phyloP scores from a whole-genome alignment of 2,888 invertebrate genomes.

The Spilarctia lutea region DNA sequence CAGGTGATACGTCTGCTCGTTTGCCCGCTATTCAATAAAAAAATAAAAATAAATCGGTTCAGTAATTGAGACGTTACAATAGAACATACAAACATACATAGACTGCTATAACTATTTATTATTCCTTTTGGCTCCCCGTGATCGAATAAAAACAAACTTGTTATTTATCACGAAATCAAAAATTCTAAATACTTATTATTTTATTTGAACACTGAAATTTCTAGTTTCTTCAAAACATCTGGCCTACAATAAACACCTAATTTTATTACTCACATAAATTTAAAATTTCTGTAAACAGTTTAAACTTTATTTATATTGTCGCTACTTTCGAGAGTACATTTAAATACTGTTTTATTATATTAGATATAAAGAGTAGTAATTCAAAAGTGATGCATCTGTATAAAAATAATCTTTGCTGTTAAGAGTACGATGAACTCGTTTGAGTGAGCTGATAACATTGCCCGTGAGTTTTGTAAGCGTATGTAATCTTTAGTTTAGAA shows the following conservation, averaged over 20 bases:
- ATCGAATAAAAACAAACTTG: too few species aligned
- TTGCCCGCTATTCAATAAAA: too few species aligned
- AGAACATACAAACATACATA: too few species aligned
- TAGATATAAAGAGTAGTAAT: conserved; percentile 19
- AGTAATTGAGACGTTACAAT: too few species aligned
- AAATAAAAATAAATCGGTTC: too few species aligned
- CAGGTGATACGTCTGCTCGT: too few species aligned
- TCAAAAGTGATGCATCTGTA: conserved; percentile 34
- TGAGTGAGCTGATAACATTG: conserved; percentile 42
- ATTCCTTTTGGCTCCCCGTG: too few species aligned
- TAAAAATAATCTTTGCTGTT: conserved; percentile 30
- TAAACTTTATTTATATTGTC: conserved; percentile 4
- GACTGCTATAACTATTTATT: too few species aligned
- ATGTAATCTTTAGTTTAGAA: conserved; percentile 9
- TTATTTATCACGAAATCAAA: too few species aligned
- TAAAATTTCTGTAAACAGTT: conserved; percentile 4
- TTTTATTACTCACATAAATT: neutral
- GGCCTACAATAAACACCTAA: neutral
- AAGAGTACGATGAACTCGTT: conserved; percentile 43
- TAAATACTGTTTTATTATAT: conserved; percentile 1
- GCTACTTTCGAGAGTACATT: conserved; percentile 11
- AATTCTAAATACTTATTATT: too few species aligned
- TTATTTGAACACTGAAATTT: neutral
- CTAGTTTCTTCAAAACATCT: neutral
- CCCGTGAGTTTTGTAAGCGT: conserved; percentile 28